A percentile compares a stretch with the other conserved stretches of the same genome.
phyloP scores from a whole-genome alignment of 1,140 invertebrate species.

The Drosophila mayri region DNA sequence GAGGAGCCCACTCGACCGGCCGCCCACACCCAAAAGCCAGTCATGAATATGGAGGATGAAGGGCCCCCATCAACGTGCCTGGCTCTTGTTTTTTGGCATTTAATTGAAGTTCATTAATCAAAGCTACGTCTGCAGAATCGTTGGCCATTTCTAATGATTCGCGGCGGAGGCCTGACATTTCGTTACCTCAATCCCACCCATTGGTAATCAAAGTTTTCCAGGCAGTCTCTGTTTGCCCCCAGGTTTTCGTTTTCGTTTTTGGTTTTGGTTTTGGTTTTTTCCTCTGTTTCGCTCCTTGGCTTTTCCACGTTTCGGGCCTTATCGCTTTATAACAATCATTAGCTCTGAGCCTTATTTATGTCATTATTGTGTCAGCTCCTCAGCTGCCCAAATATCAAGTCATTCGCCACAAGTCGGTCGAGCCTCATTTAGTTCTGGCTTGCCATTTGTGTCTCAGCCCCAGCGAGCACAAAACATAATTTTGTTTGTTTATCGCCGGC shows the following conservation, averaged over 20 bases:
- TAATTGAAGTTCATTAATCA: slow-evolving; percentile 78
- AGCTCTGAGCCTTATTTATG: slow-evolving; percentile 70
- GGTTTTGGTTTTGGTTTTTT: neutral
- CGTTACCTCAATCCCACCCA: slow-evolving; percentile 24
- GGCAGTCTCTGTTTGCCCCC: slow-evolving; percentile 36
- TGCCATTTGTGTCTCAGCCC: slow-evolving; percentile 36
- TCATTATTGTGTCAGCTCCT: slow-evolving; percentile 72
- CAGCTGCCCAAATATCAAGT: slow-evolving; percentile 60
- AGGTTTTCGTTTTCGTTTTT: slow-evolving; percentile 22
- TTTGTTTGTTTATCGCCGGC: slow-evolving; percentile 35
- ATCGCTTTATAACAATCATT: slow-evolving; percentile 71
- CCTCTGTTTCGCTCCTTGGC: slow-evolving; percentile 20
- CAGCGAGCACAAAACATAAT: slow-evolving; percentile 36
- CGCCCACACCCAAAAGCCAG: slow-evolving; percentile 50
- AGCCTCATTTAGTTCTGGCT: slow-evolving; percentile 63
- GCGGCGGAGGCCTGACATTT: slow-evolving; percentile 67
- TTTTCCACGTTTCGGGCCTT: slow-evolving; percentile 56
- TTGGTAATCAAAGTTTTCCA: slow-evolving; percentile 69
- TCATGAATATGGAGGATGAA: slow-evolving; percentile 6
- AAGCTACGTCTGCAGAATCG: slow-evolving; percentile 48
- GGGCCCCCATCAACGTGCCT: slow-evolving; percentile 39
- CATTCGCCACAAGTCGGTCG: slow-evolving; percentile 52
- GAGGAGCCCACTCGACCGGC: slow-evolving; percentile 28
- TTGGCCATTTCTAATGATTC: slow-evolving; percentile 59
- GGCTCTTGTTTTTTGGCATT: slow-evolving; percentile 49